These are phyloP conservation scores for Apogon hyalosoma DNA, from an alignment of 2,797 vertebrate genomes.

Conservation along the genomic window DNA sequence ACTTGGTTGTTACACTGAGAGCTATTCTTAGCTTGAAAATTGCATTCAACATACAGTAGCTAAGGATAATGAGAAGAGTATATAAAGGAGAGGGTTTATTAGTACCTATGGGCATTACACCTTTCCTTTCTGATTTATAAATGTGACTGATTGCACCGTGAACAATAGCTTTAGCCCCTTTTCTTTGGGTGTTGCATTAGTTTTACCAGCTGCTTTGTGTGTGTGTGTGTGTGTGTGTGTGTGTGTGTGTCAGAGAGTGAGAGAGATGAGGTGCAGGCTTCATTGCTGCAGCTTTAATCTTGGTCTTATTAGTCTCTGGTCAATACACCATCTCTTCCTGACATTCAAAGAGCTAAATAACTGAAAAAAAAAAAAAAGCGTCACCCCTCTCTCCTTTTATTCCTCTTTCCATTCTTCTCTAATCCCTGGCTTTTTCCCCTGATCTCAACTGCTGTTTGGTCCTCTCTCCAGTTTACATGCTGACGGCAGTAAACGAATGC, in stretches of 20 bases:
- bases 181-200: conserved; percentile 5
- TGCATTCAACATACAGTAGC: conserved; percentile 14
- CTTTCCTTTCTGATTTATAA: conserved; percentile 14
- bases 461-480: conserved; percentile 42
- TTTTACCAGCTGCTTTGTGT: conserved; percentile 1
- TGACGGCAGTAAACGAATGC: conserved; percentile 38
- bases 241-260: neutral
- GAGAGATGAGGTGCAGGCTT: conserved; percentile 16
- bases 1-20: conserved; percentile 26
- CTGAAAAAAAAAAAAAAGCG: conserved; percentile 10
- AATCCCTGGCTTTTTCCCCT: conserved; percentile 42
- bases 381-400: conserved; percentile 39
- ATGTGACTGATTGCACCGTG: conserved; percentile 27
- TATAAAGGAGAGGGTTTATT: conserved; percentile 27
- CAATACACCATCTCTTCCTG: conserved; percentile 58
- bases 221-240: conserved; percentile 12
- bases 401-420: conserved; percentile 44
- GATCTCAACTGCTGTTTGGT: conserved; percentile 46
- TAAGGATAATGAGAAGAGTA: neutral
- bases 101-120: conserved; percentile 7
- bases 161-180: conserved; percentile 9
- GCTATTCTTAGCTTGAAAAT: conserved; percentile 42
- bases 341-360: conserved; percentile 62
- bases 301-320: conserved; percentile 58
- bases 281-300: conserved; percentile 52